Base-by-base conservation (phyloP, 2,113 vertebrate genomes). In the Suncus etruscus region DNA sequence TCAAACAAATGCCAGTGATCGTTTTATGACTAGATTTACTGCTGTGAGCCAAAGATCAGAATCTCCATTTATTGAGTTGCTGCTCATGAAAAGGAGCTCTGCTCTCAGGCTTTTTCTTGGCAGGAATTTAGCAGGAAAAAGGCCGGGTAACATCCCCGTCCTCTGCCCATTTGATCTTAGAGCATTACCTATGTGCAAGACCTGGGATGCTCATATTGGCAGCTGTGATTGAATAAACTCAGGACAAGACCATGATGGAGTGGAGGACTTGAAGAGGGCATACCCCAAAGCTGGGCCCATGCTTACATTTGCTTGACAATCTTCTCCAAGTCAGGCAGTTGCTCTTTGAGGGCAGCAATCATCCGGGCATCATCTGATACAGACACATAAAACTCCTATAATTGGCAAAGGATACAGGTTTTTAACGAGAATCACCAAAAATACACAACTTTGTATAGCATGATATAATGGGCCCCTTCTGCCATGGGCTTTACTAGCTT, bases 221-320 rank as follows among this genome's bases (percentile, higher is more conserved):
- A 61, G 18, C 65, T 8, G 8, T 3, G 31, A 27, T 6, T 22
- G 14, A 80, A 80, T 89, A 45, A 45, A 54, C 61, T 31, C 11
- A 1, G 29, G 48, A 75, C 48, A 63, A 70, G 51, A 10, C 15
- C 86, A 14, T 78, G 63, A 81, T 39, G 0, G n/a, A 16, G n/a
- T 91, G n/a, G 78, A 75, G 74, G 81, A 32, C 29, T n/a, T 58
- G 39, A 47, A 11, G 29, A 80, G 58, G 47, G 50, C 20, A 75
- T 2, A 39, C 92, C 95, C 74, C 81, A 83, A 32, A 85, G 39
- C 8, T 87, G 93, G 95, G 89, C 66, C 65, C 75, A 24, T 94
- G 97, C 98, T 98, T 98, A 99, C 99, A 98, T 98, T 97, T 97
- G 98, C 93, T 99, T 99, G 87, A 99, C 97, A n/a, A 97, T 97